Evolutionary conservation across 2,888 invertebrate species (phyloP), one percentile per base, ranked within the genome.

Genomic region (Tuberolachnus salignus): DNA sequence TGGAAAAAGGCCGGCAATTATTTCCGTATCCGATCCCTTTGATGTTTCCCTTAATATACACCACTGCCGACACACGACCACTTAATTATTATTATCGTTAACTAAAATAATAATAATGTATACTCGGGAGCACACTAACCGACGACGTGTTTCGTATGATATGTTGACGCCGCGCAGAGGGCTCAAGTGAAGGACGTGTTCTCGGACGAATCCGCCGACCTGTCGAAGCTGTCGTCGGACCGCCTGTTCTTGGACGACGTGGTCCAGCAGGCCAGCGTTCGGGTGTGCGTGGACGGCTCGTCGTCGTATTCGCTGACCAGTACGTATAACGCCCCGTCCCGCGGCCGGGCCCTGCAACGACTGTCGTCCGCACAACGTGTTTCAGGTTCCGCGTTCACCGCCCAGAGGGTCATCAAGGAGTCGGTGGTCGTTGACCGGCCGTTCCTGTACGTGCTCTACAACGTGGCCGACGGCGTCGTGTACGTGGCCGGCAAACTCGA

Each of bases 181-280:
- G 3, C 44, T 16, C 19, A 34, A n/a, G 26, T 61, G 49, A 78
- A 78, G 6, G 3, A 34, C 6, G 11, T 78, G 19, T 91, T 91
- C 84, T 87, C 88, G 6, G 87, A 88, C 1, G 87, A 88, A 1
- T 87, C 88, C 2, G 90, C 90, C 0, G 89, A 90, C 82, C 85
- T 91, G 19, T 87, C 88, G 0, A 87, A 89, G 0, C 87, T 91
- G 9, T 89, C 90, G 1, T 85, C 88, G 3, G 88, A 88, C 64
- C 86, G 87, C 80, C 85, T 91, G n/a, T 90, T 89, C 83, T 88
- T 91, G 0, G 89, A 90, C 81, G 91, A 90, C 84, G 84, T 91
- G 81, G 90, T 90, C 2, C 91, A 91, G 83, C 89, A 90, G 80
- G 90, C 91, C 0, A 88, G 89, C 1, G 87, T 91, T 0, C 87